Percentiles rank a stretch among this genome's conserved stretches.
phyloP scores from a whole-genome alignment of 2,113 vertebrate genomes.

The Brachionichthys hirsutus region DNA sequence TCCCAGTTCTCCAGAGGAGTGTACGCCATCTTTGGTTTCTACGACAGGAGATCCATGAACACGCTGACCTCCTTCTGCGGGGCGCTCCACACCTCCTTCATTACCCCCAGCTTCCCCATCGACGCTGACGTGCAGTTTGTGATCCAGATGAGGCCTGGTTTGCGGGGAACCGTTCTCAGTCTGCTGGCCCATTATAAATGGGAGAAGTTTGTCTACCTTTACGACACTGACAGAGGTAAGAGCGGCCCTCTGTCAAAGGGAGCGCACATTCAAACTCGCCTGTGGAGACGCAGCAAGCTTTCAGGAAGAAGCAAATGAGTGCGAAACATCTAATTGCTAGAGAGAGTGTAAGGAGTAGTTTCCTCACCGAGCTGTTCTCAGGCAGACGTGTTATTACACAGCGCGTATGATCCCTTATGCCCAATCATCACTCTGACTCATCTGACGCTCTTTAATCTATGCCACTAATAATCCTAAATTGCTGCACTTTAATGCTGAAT shows the following conservation, averaged over 20 bases:
- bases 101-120: constrained; percentile 95
- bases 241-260: neutral
- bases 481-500: constrained; percentile 51
- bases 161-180: constrained; percentile 89
- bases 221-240: constrained; percentile 97
- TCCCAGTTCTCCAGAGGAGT: constrained; percentile 98
- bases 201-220: constrained; percentile 97
- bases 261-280: constrained; percentile 7
- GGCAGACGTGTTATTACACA: constrained; percentile 37
- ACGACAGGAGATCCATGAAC: constrained; percentile 98
- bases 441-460: constrained; percentile 62
- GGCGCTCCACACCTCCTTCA: constrained; percentile 95
- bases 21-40: constrained; percentile 98
- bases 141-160: constrained; percentile 94
- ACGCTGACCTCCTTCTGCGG: constrained; percentile 97
- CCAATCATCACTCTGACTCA: constrained; percentile 40
- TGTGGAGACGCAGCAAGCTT: neutral
- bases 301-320: neutral
- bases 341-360: constrained; percentile 23
- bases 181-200: constrained; percentile 92
- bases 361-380: constrained; percentile 4
- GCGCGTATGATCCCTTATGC: constrained; percentile 52
- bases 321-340: constrained; percentile 11
- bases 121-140: constrained; percentile 96
- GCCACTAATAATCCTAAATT: constrained; percentile 62